Conservation (phyloP, 2,113 vertebrate genomes). For the Murina feae region DNA sequence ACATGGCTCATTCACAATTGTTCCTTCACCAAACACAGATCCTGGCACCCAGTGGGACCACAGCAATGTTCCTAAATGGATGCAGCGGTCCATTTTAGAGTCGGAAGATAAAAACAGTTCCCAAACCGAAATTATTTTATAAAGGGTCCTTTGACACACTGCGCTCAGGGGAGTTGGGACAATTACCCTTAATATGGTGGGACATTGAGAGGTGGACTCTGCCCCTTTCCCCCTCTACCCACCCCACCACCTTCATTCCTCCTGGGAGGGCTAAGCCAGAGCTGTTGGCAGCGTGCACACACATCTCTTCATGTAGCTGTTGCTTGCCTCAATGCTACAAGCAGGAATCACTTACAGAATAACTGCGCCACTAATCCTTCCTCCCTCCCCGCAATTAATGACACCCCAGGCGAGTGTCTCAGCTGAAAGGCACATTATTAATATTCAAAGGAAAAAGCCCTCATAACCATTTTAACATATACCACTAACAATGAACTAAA, state of each 20-base stretch:
- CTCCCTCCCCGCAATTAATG: constrained; percentile 73
- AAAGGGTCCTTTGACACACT: constrained; percentile 18
- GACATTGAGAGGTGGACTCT: constrained; percentile 14
- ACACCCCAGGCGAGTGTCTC: constrained; percentile 67
- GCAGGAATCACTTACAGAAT: constrained; percentile 65
- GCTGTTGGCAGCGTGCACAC: not conserved
- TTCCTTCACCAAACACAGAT: not conserved
- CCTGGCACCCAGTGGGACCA: not conserved
- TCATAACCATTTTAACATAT: constrained; percentile 74
- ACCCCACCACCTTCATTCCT: not conserved
- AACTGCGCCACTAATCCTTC: constrained; percentile 59
- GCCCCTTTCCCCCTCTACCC: not conserved
- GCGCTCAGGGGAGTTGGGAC: not conserved
- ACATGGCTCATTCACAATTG: not conserved
- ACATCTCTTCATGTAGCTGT: constrained; percentile 31
- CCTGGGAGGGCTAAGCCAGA: not conserved
- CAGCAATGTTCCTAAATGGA: not conserved
- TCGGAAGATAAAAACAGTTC: not conserved
- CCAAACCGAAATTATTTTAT: constrained; percentile 36
- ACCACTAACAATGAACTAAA: constrained; percentile 78
- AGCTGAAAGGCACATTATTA: constrained; percentile 77
- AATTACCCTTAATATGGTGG: constrained; percentile 45
- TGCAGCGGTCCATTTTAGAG: not conserved
- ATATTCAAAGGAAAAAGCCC: constrained; percentile 76
- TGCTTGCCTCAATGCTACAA: constrained; percentile 17